Base-by-base conservation (phyloP, 2,113 vertebrate species). In the Heterochromis multidens region DNA sequence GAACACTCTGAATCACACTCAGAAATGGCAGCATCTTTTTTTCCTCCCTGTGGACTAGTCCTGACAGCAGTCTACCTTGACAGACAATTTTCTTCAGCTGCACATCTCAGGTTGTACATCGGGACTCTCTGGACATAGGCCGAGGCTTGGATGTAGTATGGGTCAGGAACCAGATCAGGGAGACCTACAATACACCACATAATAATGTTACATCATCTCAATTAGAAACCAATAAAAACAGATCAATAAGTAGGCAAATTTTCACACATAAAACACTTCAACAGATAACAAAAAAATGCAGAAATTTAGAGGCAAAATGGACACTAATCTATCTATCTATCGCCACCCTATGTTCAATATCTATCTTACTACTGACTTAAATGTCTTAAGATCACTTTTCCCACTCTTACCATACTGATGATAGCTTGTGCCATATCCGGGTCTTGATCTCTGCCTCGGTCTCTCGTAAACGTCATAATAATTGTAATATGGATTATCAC, bases 81-180 rank as follows among this genome's bases (percentile, higher is more conserved):
- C 93, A 99, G 94, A 88, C 99, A 99, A 95, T 99, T 99, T 87
- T 99, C 99, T 90, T 99, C 99, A 0, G 98, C 97, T 3, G 99
- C 98, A 87, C 99, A 99, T 88, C 98, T 96, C 93, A 99, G 94
- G 93, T 97, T 99, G 94, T 99, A 99, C 98, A 99, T 99, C 2
- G 98, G 96, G 91, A 96, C 96, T 91, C 97, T 98, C 92, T 99
- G 99, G 81, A 97, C 97, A 2, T 99, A 99, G 0, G 97, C 97
- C 49, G 98, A 97, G 33, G 98, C 96, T 92, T 99, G 98, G 83
- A 99, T 98, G 94, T 98, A 99, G 95, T 99, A 99, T 1, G 99
- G 97, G 90, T 99, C 99, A 52, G 98, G 97, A 54, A 99, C 97
- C 80, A 99, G 96, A 95, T 99, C 99, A 83, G 99, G 98, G 23